These are phyloP conservation scores for Gallinago solitaria DNA, from an alignment of 2,797 vertebrate genomes.

Conservation along the genomic window DNA sequence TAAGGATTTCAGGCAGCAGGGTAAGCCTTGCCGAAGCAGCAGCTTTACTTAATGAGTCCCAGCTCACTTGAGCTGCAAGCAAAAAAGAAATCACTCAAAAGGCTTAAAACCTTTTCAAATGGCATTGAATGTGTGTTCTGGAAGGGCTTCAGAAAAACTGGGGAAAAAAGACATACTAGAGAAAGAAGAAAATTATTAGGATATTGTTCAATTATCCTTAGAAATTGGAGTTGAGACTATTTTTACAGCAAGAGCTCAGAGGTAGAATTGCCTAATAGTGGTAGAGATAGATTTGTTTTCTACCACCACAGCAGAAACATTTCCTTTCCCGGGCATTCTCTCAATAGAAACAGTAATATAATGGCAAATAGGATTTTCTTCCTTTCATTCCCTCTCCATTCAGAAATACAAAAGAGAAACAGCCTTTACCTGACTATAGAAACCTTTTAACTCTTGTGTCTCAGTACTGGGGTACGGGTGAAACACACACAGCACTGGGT, in stretches of 20 bases:
- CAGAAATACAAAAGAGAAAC: not conserved
- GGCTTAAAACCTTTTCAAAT: not conserved
- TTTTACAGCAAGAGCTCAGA: not conserved
- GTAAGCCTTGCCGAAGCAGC: not conserved
- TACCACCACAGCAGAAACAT: slow-evolving; percentile 19
- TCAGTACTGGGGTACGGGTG: not conserved
- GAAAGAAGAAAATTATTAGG: not conserved
- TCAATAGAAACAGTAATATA: slow-evolving; percentile 16
- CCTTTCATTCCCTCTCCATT: slow-evolving; percentile 4
- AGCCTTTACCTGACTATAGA: not conserved
- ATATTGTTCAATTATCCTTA: not conserved
- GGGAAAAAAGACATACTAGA: not conserved
- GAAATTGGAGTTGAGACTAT: not conserved
- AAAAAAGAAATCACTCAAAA: not conserved
- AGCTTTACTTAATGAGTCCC: not conserved
- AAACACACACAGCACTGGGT: not conserved
- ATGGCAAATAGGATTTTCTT: slow-evolving; percentile 30
- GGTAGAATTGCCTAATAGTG: not conserved
- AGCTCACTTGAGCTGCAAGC: not conserved
- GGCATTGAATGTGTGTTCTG: not conserved
- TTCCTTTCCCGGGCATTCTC: slow-evolving; percentile 9
- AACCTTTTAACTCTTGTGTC: not conserved
- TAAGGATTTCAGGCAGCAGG: not conserved
- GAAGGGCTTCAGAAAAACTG: not conserved
- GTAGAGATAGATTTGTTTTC: not conserved